Conservation (phyloP, 2,113 vertebrate genomes). For the Pongo pygmaeus region DNA sequence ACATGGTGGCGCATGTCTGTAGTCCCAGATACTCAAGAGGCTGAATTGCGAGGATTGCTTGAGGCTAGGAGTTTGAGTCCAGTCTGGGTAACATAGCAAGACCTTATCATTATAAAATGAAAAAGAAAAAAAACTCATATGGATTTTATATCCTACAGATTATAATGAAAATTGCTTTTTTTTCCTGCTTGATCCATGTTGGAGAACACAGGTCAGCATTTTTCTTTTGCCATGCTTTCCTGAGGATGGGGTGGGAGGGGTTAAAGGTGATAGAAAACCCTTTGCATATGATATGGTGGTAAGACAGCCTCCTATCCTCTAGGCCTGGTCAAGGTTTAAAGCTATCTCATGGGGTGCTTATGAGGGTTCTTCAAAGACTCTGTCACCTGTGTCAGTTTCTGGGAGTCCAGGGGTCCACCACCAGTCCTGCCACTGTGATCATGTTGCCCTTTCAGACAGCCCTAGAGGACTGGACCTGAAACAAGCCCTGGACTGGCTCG, state of each 20-base stretch:
- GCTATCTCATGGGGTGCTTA: not conserved
- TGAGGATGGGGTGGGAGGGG: not conserved
- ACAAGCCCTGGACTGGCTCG: not conserved
- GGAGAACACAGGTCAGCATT: not conserved
- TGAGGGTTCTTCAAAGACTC: not conserved
- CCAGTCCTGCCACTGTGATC: not conserved
- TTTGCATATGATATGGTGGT: not conserved
- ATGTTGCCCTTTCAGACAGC: not conserved
- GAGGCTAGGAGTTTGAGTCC: not conserved
- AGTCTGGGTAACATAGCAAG: not conserved
- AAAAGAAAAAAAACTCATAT: not conserved
- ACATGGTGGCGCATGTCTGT: not conserved
- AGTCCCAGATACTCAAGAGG: not conserved
- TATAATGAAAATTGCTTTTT: not conserved
- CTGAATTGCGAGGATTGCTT: not conserved
- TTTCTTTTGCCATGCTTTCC: not conserved
- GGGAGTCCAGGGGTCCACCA: not conserved
- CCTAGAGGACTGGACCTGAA: not conserved
- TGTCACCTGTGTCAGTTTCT: not conserved
- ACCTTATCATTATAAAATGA: not conserved
- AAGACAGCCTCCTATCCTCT: not conserved
- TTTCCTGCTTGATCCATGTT: not conserved
- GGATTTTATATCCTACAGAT: not conserved
- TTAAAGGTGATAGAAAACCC: not conserved
- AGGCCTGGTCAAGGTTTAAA: not conserved